Percentiles rank a stretch among this genome's conserved stretches.
Conservation (phyloP, 2,797 vertebrate genomes). For the Poecilia gillii region DNA sequence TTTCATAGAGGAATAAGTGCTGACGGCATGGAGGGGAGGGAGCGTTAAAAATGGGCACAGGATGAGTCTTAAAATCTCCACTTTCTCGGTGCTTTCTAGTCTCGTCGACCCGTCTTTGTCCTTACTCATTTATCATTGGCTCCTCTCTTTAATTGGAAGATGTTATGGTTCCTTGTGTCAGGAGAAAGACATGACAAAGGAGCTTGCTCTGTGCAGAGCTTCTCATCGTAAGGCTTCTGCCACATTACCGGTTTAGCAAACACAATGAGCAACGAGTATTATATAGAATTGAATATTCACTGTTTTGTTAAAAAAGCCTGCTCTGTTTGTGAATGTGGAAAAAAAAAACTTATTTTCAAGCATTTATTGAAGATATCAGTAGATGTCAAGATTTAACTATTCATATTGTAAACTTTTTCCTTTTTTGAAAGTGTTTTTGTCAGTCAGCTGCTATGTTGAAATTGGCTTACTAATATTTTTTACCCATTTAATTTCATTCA, state of each 20-base stretch:
- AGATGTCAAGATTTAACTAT: background rate
- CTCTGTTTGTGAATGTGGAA: background rate
- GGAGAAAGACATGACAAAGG: constrained; percentile 10
- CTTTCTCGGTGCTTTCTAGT: constrained; percentile 30
- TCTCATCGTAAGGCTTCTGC: constrained; percentile 31
- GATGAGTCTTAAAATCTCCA: constrained; percentile 29
- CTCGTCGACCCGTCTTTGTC: constrained; percentile 39
- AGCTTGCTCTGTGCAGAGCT: constrained; percentile 26
- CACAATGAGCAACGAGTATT: constrained; percentile 12
- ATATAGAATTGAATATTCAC: background rate
- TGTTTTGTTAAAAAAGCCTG: background rate
- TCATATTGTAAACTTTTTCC: background rate
- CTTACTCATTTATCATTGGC: constrained; percentile 33
- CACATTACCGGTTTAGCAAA: constrained; percentile 38
- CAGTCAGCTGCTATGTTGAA: background rate
- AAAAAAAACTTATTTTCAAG: background rate
- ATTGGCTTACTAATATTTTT: background rate
- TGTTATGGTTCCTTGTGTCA: constrained; percentile 34
- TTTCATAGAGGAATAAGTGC: constrained; percentile 75
- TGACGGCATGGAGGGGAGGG: constrained; percentile 55
- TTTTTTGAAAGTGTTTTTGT: background rate
- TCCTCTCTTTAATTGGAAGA: constrained; percentile 44
- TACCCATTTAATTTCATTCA: background rate
- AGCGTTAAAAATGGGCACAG: constrained; percentile 42
- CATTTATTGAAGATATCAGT: background rate